Conservation (phyloP, 2,888 invertebrate species). For the Protula sp. region DNA sequence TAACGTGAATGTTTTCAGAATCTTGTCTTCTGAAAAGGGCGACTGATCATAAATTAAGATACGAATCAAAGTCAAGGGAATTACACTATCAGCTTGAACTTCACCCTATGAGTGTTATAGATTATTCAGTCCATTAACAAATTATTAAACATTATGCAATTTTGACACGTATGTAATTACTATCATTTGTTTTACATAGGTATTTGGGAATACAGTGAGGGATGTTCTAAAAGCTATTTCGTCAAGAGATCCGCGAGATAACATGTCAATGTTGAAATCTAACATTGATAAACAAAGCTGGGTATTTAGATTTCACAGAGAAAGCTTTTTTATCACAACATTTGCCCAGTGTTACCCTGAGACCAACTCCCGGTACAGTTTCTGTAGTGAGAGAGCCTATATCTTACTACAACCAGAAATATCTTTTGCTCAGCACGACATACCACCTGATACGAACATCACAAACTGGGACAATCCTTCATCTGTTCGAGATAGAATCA, state of each 20-base stretch:
- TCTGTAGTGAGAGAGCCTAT: conserved; percentile 29
- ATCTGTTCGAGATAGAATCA: conserved; percentile 38
- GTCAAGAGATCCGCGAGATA: conserved; percentile 29
- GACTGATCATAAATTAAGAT: too few species aligned
- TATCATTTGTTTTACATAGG: too few species aligned
- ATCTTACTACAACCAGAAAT: conserved; percentile 45
- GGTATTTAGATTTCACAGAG: conserved; percentile 42
- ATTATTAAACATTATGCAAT: too few species aligned
- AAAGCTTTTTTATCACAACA: conserved; percentile 43
- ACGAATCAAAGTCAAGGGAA: too few species aligned
- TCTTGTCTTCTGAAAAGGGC: too few species aligned
- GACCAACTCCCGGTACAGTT: conserved; percentile 32
- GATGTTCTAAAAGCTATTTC: conserved; percentile 30
- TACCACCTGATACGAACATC: conserved; percentile 33
- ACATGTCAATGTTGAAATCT: conserved; percentile 33
- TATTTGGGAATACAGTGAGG: conserved; percentile 32
- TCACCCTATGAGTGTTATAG: too few species aligned
- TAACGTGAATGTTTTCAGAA: too few species aligned
- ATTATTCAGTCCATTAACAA: too few species aligned
- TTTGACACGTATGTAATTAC: too few species aligned
- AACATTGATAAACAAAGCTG: conserved; percentile 33
- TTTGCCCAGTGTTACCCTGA: conserved; percentile 43
- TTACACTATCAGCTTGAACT: too few species aligned
- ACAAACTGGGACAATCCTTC: conserved; percentile 40
- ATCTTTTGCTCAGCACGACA: conserved; percentile 41